Conservation (phyloP, 2,888 invertebrate species). For the Galeopsomyia nigrocyanea region DNA sequence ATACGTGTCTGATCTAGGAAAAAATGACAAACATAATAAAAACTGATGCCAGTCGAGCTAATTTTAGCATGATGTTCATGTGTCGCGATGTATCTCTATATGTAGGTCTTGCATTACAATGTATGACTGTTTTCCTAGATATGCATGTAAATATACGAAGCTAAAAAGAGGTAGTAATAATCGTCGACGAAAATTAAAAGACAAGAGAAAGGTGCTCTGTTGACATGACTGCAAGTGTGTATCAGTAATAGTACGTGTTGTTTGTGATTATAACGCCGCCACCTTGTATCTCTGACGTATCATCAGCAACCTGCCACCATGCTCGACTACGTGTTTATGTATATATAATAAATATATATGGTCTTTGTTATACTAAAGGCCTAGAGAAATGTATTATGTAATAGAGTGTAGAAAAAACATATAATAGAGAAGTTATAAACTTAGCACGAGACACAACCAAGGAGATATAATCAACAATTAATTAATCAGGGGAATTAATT, state of each 20-base stretch:
- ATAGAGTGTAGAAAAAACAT: conserved; percentile 39
- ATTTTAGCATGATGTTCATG: neutral
- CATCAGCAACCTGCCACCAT: conserved; percentile 62
- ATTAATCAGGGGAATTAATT: conserved; percentile 23
- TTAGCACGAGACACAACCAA: conserved; percentile 32
- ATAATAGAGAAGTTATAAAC: conserved; percentile 39
- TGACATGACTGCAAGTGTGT: conserved; percentile 31
- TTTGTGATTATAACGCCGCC: conserved; percentile 53
- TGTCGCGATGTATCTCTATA: neutral
- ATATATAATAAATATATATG: conserved; percentile 13
- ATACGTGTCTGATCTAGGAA: conserved; percentile 9
- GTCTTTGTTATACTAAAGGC: conserved; percentile 37
- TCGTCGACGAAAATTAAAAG: conserved; percentile 38
- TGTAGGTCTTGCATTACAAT: neutral
- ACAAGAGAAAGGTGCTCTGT: conserved; percentile 31
- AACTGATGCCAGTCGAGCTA: too few relatives aligned
- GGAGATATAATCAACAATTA: conserved; percentile 1
- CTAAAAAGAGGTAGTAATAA: neutral
- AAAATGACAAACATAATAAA: neutral
- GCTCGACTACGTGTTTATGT: conserved; percentile 59
- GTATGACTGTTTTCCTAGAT: conserved; percentile 18
- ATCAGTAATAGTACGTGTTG: conserved; percentile 23
- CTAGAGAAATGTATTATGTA: conserved; percentile 39
- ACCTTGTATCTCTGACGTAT: conserved; percentile 55
- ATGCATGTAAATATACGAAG: conserved; percentile 13